phyloP scores from a whole-genome alignment of 2,113 vertebrate genomes.

The Maccullochella peelii region DNA sequence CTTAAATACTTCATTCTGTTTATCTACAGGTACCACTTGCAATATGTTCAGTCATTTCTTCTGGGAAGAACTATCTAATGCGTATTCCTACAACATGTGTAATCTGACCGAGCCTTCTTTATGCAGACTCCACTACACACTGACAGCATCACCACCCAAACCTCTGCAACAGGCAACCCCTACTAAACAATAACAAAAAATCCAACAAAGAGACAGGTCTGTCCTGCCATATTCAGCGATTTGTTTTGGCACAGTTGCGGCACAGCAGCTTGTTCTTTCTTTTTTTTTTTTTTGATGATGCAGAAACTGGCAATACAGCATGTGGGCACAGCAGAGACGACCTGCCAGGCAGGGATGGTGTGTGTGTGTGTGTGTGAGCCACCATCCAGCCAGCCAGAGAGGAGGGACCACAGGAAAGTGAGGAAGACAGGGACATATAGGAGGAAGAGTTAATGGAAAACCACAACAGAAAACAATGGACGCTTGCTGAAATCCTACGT shows the following conservation, averaged over 20 bases:
- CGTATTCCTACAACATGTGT: neutral
- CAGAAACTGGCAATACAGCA: conserved; percentile 60
- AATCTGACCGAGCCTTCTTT: neutral
- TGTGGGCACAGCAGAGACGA: conserved; percentile 54
- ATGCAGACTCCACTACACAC: conserved; percentile 22
- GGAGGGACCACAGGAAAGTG: neutral
- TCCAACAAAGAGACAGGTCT: conserved; percentile 22
- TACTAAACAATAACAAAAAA: conserved; percentile 25
- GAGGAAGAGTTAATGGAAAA: neutral
- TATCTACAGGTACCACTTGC: neutral
- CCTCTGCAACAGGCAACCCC: conserved; percentile 19
- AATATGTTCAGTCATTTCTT: conserved; percentile 17
- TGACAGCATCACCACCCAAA: conserved; percentile 3
- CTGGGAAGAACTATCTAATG: neutral
- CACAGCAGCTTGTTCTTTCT: conserved; percentile 40
- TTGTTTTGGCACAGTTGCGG: conserved; percentile 67
- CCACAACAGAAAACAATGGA: conserved; percentile 9
- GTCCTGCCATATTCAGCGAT: conserved; percentile 55
- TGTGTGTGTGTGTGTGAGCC: neutral
- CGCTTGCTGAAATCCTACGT: neutral
- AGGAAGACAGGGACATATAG: neutral
- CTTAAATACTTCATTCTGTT: neutral
- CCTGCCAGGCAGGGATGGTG: conserved; percentile 8
- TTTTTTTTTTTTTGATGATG: conserved; percentile 58
- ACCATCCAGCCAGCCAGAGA: neutral